Conservation (phyloP, 1,140 invertebrate species). For the Physella acuta region DNA sequence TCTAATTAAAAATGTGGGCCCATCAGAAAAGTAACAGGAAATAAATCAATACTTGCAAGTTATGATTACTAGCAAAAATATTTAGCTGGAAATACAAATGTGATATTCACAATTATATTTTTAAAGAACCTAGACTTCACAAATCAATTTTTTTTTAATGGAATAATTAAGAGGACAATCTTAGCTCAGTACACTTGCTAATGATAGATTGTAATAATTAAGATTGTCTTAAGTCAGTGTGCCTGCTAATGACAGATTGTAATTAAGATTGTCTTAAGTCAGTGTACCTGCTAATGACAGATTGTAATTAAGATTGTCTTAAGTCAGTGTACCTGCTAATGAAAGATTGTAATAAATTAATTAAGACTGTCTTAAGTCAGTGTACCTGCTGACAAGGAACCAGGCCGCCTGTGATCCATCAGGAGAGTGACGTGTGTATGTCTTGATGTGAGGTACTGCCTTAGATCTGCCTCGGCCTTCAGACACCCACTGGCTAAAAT, state of each 20-base stretch:
- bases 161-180: too few relatives aligned
- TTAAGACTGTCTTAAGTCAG: neutral
- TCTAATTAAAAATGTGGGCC: too few relatives aligned
- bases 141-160: too few relatives aligned
- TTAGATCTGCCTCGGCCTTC: constrained; percentile 68
- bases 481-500: constrained; percentile 80
- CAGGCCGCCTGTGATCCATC: constrained; percentile 70
- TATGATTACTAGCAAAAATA: too few relatives aligned
- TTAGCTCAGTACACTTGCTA: too few relatives aligned
- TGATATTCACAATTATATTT: too few relatives aligned
- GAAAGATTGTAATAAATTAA: neutral
- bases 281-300: too few relatives aligned
- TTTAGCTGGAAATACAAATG: too few relatives aligned
- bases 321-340: neutral
- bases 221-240: neutral
- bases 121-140: too few relatives aligned
- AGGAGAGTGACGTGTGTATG: constrained; percentile 77
- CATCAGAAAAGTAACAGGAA: too few relatives aligned
- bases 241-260: neutral
- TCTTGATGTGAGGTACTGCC: constrained; percentile 93
- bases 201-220: too few relatives aligned
- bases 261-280: neutral
- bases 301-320: neutral
- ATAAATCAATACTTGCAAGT: too few relatives aligned
- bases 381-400: constrained; percentile 76